Evolutionary conservation across 2,888 invertebrate genomes (phyloP).

Genomic region (Ophion slaviceki): DNA sequence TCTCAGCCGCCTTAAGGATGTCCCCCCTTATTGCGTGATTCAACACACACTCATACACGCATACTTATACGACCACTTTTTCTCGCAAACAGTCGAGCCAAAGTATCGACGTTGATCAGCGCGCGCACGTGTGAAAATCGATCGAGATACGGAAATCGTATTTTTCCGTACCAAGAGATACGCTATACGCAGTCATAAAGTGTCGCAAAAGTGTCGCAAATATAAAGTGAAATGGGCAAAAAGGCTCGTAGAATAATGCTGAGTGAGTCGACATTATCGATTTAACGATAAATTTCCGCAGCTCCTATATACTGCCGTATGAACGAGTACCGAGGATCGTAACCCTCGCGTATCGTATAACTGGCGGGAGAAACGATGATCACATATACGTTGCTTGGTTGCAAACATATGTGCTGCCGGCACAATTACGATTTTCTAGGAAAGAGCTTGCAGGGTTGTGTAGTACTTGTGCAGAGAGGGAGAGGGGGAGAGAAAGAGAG

Average conservation of each 20-base stretch:
- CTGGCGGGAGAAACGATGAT: constrained; percentile 34
- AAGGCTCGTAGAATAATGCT: background rate
- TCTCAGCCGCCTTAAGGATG: too few species aligned
- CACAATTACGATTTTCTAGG: constrained; percentile 65
- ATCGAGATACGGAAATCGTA: background rate
- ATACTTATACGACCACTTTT: background rate
- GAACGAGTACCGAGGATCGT: constrained; percentile 42
- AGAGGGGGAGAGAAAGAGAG: background rate
- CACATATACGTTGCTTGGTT: constrained; percentile 15
- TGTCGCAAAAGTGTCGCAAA: background rate
- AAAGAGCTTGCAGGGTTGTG: constrained; percentile 50
- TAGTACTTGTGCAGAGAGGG: background rate
- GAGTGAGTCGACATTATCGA: constrained; percentile 54
- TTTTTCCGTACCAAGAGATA: background rate
- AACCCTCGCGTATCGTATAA: constrained; percentile 25
- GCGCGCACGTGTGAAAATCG: background rate
- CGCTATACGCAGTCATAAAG: background rate
- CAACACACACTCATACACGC: background rate
- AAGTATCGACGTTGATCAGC: background rate
- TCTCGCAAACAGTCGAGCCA: background rate
- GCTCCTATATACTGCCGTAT: constrained; percentile 7
- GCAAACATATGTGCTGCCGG: constrained; percentile 39
- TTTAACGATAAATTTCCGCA: constrained; percentile 61
- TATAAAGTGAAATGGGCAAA: constrained; percentile 16
- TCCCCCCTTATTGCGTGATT: background rate